These are phyloP conservation scores for Hydrozoanthus gracilis DNA, from an alignment of 92 coral and sea anemone species.

Conservation along the genomic window DNA sequence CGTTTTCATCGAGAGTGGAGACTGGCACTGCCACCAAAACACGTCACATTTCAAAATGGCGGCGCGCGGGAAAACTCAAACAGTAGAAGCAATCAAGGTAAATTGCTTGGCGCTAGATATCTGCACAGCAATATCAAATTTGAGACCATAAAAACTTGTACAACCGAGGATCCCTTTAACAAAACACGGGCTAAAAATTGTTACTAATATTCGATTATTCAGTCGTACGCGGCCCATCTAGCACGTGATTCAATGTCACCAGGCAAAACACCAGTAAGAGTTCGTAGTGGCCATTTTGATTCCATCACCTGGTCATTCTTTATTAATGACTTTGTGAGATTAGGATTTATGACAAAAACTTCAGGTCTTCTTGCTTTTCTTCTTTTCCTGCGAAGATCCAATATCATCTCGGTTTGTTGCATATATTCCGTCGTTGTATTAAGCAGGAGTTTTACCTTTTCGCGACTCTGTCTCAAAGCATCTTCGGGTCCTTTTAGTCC, in stretches of 20 bases:
- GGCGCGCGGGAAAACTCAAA: too few relatives aligned
- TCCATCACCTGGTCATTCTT: conserved; percentile 2
- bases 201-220: too few relatives aligned
- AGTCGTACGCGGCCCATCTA: too few relatives aligned
- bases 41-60: too few relatives aligned
- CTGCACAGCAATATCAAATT: too few relatives aligned
- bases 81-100: too few relatives aligned
- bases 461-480: neutral
- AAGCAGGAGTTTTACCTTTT: conserved; percentile 7
- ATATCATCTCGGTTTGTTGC: conserved; percentile 35
- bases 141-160: too few relatives aligned
- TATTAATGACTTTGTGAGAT: conserved; percentile 33
- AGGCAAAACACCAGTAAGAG: neutral
- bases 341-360: neutral
- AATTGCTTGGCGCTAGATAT: too few relatives aligned
- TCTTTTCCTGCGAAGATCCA: neutral
- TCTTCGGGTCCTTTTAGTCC: neutral
- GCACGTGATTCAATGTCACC: neutral
- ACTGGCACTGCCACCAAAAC: too few relatives aligned
- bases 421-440: conserved; percentile 20
- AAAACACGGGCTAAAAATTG: too few relatives aligned
- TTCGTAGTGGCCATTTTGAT: neutral
- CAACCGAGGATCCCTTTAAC: too few relatives aligned
- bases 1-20: too few relatives aligned
- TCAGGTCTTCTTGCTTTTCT: neutral